Base-by-base conservation (phyloP, 2,888 invertebrate species). In the Phrixothrix hirtus region DNA sequence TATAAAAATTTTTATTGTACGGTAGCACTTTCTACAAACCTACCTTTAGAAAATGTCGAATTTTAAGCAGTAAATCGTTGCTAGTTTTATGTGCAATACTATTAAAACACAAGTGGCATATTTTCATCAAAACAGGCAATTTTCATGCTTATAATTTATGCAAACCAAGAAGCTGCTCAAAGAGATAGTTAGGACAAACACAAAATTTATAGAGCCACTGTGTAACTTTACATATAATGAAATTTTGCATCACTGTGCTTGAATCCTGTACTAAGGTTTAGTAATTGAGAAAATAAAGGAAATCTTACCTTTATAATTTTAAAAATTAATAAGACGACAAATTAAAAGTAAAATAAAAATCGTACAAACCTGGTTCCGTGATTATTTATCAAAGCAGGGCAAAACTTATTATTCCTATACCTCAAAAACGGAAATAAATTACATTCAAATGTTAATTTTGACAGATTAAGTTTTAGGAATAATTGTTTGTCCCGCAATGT, bases 291-390 rank as follows among this genome's bases (percentile, higher is more conserved):
- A 39, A 35, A 17, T 17, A 44, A 37, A 45, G 44, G 31, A 36
- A 41, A 26, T 30, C 54, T 48, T 54, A 54, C 54, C 54, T 54
- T 54, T 27, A 25, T 30, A 58, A 53, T 31, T 44, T 50, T 49
- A 36, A 41, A 54, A 45, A 45, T 31, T 30, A 50, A 42, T 30
- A 14, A 14, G 14, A 46, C 12, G 16, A 25, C 25, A 34, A 36
- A 45, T 39, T 13, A 45, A 45, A 39, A 49, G 32, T 21, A 46
- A 52, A 46, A 37, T 39, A 52, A 55, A 57, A 51, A 42, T 50
- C 35, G 57, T 60, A 60, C 60, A 60, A 60, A 60, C 60, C 60
- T 60, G 58, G 37, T 15, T 56, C 59, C 49, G 48, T 52, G 46
- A 44, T 42, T 53, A 43, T 49, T 42, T 41, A 21, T 5, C 25